Base-by-base conservation (phyloP, 2,888 invertebrate species). In the Ptychoptera contaminata region DNA sequence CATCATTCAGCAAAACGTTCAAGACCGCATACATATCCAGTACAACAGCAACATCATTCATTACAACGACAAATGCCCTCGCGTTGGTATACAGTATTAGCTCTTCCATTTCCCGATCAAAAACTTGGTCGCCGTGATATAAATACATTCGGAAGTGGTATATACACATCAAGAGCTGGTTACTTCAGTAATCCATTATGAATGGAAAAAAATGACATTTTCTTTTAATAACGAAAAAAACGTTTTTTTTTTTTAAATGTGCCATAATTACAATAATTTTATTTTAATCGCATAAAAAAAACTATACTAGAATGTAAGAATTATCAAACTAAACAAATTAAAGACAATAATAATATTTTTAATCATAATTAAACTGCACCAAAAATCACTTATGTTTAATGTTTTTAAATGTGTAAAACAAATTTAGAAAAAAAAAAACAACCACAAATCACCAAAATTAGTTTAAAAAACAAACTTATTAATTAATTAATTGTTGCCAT, bases 51-150 rank as follows among this genome's bases (percentile, higher is more conserved):
- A 29, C 44, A 36, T 16, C 36, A 36, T 31, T 36, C 37, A 11
- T 41, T 43, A 37, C 45, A 35, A 45, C 76, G 77, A 44, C 47
- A 49, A 60, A 76, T 82, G 72, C 83, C 84, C 46, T 79, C 85
- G 53, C 75, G 86, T 56, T 85, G 86, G 84, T 88, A 86, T 73
- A 88, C 87, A 50, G 77, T 90, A 58, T 77, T 90, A 66, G 90
- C 90, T 54, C 74, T 90, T 60, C 90, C 90, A 54, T 91, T 91
- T 71, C 87, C 88, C 59, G 90, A 91, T 72, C 88, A 90, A 72
- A 88, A 87, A 66, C 79, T 90, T 58, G 90, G 86, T 55, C 72
- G 87, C 59, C 76, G 90, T 51, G 87, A 90, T 69, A 69, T 75
- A 54, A 69, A 66, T 56, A 71, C 68, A 48, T 71, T 68, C 53